Conservation (phyloP, 2,797 vertebrate genomes). For the Myotis pilosus region DNA sequence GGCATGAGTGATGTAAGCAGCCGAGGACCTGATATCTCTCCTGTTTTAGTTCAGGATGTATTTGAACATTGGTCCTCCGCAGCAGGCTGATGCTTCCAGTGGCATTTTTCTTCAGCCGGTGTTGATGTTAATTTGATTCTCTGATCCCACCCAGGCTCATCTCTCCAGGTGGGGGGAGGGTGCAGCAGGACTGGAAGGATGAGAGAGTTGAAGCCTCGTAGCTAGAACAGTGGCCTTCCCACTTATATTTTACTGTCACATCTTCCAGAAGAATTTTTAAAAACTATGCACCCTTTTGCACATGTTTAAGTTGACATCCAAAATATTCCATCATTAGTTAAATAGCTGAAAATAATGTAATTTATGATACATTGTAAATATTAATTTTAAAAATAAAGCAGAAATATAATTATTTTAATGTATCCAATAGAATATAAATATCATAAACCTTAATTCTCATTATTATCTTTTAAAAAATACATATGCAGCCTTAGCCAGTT, state of each 20-base stretch:
- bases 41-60: neutral
- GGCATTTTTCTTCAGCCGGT: neutral
- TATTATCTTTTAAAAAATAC: neutral
- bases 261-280: conserved; percentile 3
- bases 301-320: neutral
- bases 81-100: neutral
- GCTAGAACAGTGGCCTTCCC: neutral
- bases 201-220: neutral
- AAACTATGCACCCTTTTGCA: neutral
- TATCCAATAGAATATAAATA: neutral
- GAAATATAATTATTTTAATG: neutral
- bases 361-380: neutral
- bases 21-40: neutral
- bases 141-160: neutral
- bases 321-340: neutral
- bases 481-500: too few species aligned
- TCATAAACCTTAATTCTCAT: neutral
- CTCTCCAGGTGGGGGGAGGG: neutral
- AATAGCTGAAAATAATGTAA: neutral
- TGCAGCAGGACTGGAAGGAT: too few species aligned
- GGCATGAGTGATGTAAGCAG: neutral
- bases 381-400: conserved; percentile 2
- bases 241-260: neutral
- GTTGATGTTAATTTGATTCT: neutral
- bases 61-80: neutral